Percentiles rank a stretch among this genome's conserved stretches.
phyloP scores from a whole-genome alignment of 2,113 vertebrate species.

The Misgurnus anguillicaudatus region DNA sequence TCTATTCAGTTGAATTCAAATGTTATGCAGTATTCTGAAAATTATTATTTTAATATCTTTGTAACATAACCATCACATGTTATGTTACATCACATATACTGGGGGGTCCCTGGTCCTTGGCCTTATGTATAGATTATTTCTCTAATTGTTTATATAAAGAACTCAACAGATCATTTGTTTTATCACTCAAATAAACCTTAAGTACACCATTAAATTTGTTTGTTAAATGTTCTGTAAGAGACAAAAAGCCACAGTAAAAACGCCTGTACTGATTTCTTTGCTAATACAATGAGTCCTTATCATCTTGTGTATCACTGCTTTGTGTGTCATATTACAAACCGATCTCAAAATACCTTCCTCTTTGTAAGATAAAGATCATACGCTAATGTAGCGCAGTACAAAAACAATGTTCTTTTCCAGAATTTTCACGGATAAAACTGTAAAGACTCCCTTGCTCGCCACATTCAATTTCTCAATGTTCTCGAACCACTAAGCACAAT shows the following conservation, averaged over 20 bases:
- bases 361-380: constrained; percentile 28
- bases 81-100: too few relatives aligned
- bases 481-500: neutral
- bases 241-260: constrained; percentile 1
- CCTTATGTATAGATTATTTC: too few relatives aligned
- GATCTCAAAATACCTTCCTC: constrained; percentile 28
- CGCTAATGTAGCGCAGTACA: neutral
- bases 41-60: too few relatives aligned
- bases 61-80: too few relatives aligned
- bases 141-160: neutral
- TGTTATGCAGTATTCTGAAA: too few relatives aligned
- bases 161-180: neutral
- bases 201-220: neutral
- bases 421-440: neutral
- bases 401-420: neutral
- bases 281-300: constrained; percentile 15
- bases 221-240: neutral
- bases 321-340: constrained; percentile 20
- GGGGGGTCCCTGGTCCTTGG: too few relatives aligned
- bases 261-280: constrained; percentile 9
- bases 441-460: neutral
- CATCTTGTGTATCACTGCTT: neutral
- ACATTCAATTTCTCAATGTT: neutral
- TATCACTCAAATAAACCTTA: neutral
- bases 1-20: too few relatives aligned